Evolutionary conservation across 2,888 invertebrate species (phyloP).

Genomic region (Oscheius onirici): DNA sequence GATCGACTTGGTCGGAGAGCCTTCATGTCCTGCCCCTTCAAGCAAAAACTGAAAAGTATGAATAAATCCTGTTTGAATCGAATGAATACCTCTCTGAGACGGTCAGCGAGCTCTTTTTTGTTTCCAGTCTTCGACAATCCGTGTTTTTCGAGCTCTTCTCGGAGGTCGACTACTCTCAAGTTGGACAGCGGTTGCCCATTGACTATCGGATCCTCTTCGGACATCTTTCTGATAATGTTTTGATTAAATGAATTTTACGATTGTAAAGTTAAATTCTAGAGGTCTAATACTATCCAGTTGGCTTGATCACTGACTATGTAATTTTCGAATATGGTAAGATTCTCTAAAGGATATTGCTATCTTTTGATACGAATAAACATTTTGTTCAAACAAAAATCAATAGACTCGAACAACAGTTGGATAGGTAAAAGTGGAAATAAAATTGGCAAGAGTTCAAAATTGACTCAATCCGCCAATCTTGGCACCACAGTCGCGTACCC

Average conservation of each 20-base stretch:
- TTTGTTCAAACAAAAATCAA: too few species aligned
- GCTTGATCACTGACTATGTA: not conserved
- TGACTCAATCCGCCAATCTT: too few species aligned
- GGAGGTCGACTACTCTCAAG: conserved; percentile 61
- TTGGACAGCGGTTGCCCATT: conserved; percentile 52
- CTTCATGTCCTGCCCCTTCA: conserved; percentile 6
- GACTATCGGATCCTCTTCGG: conserved; percentile 51
- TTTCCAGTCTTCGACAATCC: conserved; percentile 58
- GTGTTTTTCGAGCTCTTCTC: conserved; percentile 56
- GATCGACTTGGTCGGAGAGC: not conserved
- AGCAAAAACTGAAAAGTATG: conserved; percentile 21
- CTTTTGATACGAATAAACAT: too few species aligned
- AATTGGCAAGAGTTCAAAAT: too few species aligned
- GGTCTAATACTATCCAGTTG: too few species aligned
- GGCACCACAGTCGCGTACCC: too few species aligned
- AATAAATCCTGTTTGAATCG: not conserved
- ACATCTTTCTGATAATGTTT: conserved; percentile 34
- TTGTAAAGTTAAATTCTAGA: not conserved
- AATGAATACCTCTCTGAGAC: conserved; percentile 48
- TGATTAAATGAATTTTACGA: not conserved
- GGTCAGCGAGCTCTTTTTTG: conserved; percentile 59
- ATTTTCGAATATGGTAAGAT: not conserved
- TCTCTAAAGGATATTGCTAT: too few species aligned
- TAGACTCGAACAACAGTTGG: not conserved
- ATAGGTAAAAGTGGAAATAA: too few species aligned